Conservation (phyloP, 2,888 invertebrate genomes). For the Xylophagus ater region DNA sequence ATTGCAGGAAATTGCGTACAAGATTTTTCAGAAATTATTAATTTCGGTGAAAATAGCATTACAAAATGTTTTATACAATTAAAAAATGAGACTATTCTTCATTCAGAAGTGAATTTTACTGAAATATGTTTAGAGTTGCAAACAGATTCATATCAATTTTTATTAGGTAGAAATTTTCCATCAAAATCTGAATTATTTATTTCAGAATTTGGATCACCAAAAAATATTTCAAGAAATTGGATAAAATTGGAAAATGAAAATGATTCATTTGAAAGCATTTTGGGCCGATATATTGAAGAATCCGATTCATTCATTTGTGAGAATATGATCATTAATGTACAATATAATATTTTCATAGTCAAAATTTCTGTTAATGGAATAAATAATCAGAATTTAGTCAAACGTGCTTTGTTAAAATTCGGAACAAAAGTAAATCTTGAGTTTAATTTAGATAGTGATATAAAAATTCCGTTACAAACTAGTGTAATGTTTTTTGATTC, state of each 20-base stretch:
- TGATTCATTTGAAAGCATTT: constrained; percentile 20
- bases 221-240: constrained; percentile 26
- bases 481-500: constrained; percentile 32
- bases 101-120: constrained; percentile 25
- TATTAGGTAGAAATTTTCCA: constrained; percentile 17
- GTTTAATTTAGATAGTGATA: constrained; percentile 25
- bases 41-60: constrained; percentile 28
- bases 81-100: constrained; percentile 17
- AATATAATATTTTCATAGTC: constrained; percentile 30
- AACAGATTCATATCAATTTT: constrained; percentile 17
- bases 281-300: constrained; percentile 22
- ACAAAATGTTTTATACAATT: constrained; percentile 26
- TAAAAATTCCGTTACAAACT: constrained; percentile 27
- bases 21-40: constrained; percentile 18
- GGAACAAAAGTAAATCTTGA: constrained; percentile 31
- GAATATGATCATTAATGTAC: constrained; percentile 30
- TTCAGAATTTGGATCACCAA: constrained; percentile 32
- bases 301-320: constrained; percentile 27
- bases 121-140: constrained; percentile 29
- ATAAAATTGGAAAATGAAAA: constrained; percentile 23
- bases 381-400: constrained; percentile 27
- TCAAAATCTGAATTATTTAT: constrained; percentile 17
- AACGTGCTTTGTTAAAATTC: constrained; percentile 25
- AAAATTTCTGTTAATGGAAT: constrained; percentile 16
- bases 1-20: constrained; percentile 5